Conservation (phyloP, 2,797 vertebrate genomes). For the Chanos chanos region DNA sequence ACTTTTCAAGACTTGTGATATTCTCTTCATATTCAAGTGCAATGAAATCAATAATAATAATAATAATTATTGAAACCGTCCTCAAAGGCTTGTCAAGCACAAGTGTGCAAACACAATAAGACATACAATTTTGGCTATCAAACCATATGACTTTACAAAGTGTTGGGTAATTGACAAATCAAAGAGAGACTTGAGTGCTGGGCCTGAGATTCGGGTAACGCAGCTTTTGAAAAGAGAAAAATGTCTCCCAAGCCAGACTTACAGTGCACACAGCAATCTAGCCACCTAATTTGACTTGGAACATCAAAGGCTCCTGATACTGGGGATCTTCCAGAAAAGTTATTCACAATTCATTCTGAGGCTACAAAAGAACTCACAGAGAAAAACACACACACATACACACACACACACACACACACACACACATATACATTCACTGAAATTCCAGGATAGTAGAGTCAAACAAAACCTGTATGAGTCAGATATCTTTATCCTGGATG, state of each 20-base stretch:
- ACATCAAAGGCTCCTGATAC: slow-evolving; percentile 74
- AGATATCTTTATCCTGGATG: no score
- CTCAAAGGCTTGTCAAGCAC: slow-evolving; percentile 71
- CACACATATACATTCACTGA: no score
- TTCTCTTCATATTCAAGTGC: slow-evolving; percentile 45
- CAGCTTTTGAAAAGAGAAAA: slow-evolving; percentile 46
- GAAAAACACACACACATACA: background rate
- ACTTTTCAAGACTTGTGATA: background rate
- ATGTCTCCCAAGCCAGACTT: slow-evolving; percentile 71
- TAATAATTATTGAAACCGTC: slow-evolving; percentile 62
- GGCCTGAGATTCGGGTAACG: slow-evolving; percentile 64
- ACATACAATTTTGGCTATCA: slow-evolving; percentile 73
- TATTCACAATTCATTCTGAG: slow-evolving; percentile 21
- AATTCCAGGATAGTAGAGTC: no score
- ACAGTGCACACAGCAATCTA: slow-evolving; percentile 70
- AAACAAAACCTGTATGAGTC: no score
- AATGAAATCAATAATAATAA: slow-evolving; percentile 63
- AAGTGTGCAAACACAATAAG: slow-evolving; percentile 72
- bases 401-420: background rate
- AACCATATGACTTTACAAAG: slow-evolving; percentile 69
- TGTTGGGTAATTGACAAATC: slow-evolving; percentile 75
- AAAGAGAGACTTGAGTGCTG: slow-evolving; percentile 73
- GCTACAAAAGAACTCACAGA: background rate
- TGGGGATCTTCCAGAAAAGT: slow-evolving; percentile 70
- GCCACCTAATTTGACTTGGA: slow-evolving; percentile 73